Base-by-base conservation (phyloP, 2,113 vertebrate species). In the Coryphaenoides rupestris region DNA sequence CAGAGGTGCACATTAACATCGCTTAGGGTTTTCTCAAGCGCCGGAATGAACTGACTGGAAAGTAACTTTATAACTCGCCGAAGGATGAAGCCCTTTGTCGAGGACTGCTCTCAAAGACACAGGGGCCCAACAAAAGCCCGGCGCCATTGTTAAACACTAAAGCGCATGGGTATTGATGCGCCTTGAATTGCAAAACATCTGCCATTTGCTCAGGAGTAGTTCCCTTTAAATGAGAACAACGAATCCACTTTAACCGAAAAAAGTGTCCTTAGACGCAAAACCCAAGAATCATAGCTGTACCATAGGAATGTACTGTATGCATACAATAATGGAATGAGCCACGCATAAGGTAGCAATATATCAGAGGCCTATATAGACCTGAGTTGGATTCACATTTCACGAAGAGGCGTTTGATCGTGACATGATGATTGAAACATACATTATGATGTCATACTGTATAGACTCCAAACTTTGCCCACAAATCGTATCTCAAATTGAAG, bases 31-130 rank as follows among this genome's bases (percentile, higher is more conserved):
- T 88, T 90, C 84, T 88, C 81, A 87, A 88, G 88, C 63, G 65
- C 74, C 85, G 81, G 90, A 87, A 92, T 92, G 90, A 92, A 92
- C 88, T 92, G 83, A 78, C 85, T 81, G 88, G 88, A 91, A 91
- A 92, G 91, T 92, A 91, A 92, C 90, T 92, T 92, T 92, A 90
- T 91, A 92, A 92, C 86, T 90, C 86, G 84, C 76, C 88, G 87
- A 86, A 89, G 90, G 89, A 89, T 91, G 87, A 88, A 88, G 75
- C 82, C 82, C 82, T 82, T 92, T 91, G 89, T 91, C 24, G 58
- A 40, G 74, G 58, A 50, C 74, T 67, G 77, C 69, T 77, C 62
- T 88, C 81, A 89, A 89, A 90, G 89, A 92, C 86, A 89, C 82
- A 87, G 85, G 86, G 19, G 84, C 68, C 78, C 70, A 74, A 91